Conservation (phyloP, 2,888 invertebrate species). For the Sesia apiformis region DNA sequence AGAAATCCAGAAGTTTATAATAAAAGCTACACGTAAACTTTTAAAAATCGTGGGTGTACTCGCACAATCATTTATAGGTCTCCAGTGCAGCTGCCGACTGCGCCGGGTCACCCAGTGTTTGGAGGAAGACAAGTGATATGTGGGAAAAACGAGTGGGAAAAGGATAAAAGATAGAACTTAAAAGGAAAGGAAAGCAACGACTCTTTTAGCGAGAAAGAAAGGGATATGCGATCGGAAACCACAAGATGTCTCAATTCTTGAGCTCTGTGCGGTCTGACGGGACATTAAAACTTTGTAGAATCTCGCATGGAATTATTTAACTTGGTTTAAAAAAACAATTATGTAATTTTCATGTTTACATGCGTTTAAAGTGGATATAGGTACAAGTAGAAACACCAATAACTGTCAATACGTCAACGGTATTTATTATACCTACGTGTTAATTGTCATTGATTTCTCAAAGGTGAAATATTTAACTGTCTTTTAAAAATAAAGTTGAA, state of each 20-base stretch:
- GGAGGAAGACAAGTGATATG: conserved; percentile 66
- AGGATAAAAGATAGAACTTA: conserved; percentile 49
- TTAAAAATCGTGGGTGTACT: conserved; percentile 36
- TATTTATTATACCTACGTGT: no score
- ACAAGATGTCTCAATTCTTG: conserved; percentile 75
- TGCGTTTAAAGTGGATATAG: no score
- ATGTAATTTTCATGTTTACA: neutral
- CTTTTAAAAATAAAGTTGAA: no score
- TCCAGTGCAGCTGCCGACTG: conserved; percentile 63
- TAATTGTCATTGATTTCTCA: no score
- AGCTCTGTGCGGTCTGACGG: conserved; percentile 65
- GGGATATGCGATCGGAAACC: conserved; percentile 68
- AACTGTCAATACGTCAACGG: no score
- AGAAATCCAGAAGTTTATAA: no score
- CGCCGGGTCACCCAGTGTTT: conserved; percentile 61
- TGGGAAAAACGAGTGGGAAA: conserved; percentile 57
- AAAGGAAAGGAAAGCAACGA: conserved; percentile 56
- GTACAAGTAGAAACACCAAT: no score
- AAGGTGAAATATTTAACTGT: no score
- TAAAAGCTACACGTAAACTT: no score
- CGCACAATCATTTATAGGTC: conserved; percentile 65
- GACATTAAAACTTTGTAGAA: conserved; percentile 59
- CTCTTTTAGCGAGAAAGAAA: conserved; percentile 37
- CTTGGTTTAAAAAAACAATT: neutral
- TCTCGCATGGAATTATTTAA: conserved; percentile 20